Percentiles rank a stretch among this genome's conserved stretches.
Conservation (phyloP, 2,113 vertebrate species). For the Coryphaenoides rupestris region DNA sequence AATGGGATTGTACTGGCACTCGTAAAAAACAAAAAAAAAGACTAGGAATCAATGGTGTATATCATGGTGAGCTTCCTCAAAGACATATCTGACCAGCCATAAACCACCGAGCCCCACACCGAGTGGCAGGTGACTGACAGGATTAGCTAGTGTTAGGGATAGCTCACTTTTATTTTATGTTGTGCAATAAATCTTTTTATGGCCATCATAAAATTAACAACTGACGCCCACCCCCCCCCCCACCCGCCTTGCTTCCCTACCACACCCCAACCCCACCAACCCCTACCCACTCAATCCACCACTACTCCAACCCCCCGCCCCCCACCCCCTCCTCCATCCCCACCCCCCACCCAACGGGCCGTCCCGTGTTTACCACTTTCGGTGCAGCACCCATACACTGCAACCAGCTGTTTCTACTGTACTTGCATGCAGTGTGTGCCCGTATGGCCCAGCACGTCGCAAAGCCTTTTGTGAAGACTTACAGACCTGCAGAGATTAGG, state of each 20-base stretch:
- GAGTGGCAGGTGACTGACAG: conserved; percentile 1
- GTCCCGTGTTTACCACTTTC: background rate
- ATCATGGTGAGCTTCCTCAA: background rate
- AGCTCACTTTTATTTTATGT: conserved; percentile 33
- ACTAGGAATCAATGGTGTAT: background rate
- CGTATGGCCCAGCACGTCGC: too few species aligned
- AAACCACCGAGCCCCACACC: conserved; percentile 9
- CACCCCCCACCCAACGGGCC: conserved; percentile 3
- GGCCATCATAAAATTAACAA: conserved; percentile 38
- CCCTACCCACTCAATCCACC: conserved; percentile 14
- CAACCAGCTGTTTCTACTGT: too few species aligned
- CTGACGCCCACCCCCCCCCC: conserved; percentile 1
- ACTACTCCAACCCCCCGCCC: too few species aligned
- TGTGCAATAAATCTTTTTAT: conserved; percentile 47
- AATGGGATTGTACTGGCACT: too few species aligned
- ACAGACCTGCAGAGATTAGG: too few species aligned
- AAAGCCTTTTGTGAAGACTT: too few species aligned
- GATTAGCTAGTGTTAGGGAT: conserved; percentile 35
- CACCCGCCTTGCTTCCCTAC: conserved; percentile 4
- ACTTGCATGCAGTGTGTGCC: too few species aligned
- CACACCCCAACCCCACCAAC: conserved; percentile 6
- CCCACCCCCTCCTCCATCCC: background rate
- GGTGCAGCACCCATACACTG: too few species aligned
- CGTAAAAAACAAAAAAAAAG: too few species aligned
- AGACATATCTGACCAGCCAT: background rate